phyloP scores from a whole-genome alignment of 2,113 vertebrate genomes.

The Oceanites oceanicus region DNA sequence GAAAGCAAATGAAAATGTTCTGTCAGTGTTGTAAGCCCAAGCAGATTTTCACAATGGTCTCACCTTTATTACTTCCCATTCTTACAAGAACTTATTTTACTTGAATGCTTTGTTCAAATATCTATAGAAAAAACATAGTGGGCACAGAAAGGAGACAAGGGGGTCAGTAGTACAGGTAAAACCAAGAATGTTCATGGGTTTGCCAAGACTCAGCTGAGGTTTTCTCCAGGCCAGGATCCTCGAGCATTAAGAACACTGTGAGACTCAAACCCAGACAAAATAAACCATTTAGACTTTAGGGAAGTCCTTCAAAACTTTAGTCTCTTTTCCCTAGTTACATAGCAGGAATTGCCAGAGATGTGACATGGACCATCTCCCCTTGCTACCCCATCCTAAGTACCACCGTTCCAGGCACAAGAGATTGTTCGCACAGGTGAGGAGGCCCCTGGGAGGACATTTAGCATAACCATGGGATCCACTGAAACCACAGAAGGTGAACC shows the following conservation, averaged over 20 bases:
- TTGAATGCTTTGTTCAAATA: neutral
- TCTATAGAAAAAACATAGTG: neutral
- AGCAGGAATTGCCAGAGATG: neutral
- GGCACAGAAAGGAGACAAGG: neutral
- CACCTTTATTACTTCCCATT: neutral
- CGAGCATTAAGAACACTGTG: neutral
- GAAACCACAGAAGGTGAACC: neutral
- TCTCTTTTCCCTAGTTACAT: neutral
- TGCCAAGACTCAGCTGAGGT: neutral
- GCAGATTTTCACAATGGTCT: neutral
- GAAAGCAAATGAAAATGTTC: neutral
- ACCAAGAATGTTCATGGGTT: neutral
- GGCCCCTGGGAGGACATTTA: neutral
- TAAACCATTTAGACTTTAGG: neutral
- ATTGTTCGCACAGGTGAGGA: neutral
- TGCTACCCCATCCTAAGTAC: neutral
- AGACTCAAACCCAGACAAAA: neutral
- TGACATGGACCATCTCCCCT: neutral
- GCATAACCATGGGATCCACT: neutral
- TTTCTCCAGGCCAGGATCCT: neutral
- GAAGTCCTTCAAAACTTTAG: neutral
- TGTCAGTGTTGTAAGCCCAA: neutral
- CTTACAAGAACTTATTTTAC: neutral
- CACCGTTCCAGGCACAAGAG: rapidly evolving
- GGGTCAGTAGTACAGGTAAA: neutral